These are phyloP conservation scores for Pleuronectes platessa DNA, from an alignment of 2,113 vertebrate genomes.

Conservation along the genomic window DNA sequence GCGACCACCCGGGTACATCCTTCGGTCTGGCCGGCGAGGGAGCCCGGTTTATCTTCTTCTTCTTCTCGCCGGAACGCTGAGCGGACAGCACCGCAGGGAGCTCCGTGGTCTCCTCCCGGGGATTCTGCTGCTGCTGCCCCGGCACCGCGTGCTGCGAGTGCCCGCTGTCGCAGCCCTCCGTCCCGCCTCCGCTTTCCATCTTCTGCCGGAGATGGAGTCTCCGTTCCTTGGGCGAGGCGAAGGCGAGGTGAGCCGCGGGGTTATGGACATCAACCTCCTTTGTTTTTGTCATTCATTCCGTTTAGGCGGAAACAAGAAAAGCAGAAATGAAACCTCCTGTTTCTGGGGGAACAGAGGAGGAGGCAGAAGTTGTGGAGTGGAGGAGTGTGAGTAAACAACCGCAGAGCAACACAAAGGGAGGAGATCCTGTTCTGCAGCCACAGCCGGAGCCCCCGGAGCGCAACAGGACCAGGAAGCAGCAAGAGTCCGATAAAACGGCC, in stretches of 20 bases:
- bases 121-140: constrained; percentile 29
- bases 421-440: constrained; percentile 31
- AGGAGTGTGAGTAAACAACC: constrained; percentile 35
- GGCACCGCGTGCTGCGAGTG: constrained; percentile 61
- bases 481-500: not conserved
- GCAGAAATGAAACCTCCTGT: constrained; percentile 60
- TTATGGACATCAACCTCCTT: constrained; percentile 85
- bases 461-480: constrained; percentile 37
- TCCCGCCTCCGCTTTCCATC: constrained; percentile 83
- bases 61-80: constrained; percentile 77
- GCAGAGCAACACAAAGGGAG: constrained; percentile 71
- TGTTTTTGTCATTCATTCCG: constrained; percentile 89
- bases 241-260: constrained; percentile 76
- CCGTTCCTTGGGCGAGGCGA: constrained; percentile 83
- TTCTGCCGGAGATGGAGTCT: constrained; percentile 81
- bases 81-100: constrained; percentile 34
- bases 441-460: constrained; percentile 19
- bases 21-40: constrained; percentile 92
- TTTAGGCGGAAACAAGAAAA: constrained; percentile 50
- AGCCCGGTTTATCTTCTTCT: constrained; percentile 90
- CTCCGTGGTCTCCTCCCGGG: constrained; percentile 49
- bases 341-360: not conserved
- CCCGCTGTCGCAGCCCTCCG: constrained; percentile 73
- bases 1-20: constrained; percentile 90
- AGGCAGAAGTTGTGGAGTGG: constrained; percentile 59